Conservation (phyloP, 2,888 invertebrate species). For the Cancer borealis region DNA sequence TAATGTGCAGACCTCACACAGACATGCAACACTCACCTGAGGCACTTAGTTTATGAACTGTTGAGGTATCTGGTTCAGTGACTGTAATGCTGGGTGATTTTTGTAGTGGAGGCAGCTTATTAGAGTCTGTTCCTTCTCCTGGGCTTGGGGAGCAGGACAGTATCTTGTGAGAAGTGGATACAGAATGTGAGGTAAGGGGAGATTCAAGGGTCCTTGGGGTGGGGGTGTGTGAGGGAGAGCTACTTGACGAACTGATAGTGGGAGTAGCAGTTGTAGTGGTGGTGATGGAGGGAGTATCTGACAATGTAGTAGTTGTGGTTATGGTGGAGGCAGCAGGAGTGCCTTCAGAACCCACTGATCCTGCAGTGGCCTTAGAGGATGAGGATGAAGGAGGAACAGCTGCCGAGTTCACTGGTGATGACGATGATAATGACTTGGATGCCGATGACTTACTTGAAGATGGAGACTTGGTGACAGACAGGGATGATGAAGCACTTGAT, state of each 20-base stretch:
- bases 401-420: slow-evolving; percentile 3
- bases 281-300: slow-evolving; percentile 43
- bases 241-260: slow-evolving; percentile 49
- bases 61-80: slow-evolving; percentile 81
- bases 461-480: slow-evolving; percentile 40
- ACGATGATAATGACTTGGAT: slow-evolving; percentile 49
- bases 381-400: neutral
- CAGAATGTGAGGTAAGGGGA: slow-evolving; percentile 46
- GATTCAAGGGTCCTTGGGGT: slow-evolving; percentile 50
- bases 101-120: slow-evolving; percentile 56
- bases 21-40: slow-evolving; percentile 78
- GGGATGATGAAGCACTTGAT: slow-evolving; percentile 15
- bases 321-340: slow-evolving; percentile 14
- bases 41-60: slow-evolving; percentile 79
- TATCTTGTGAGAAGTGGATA: slow-evolving; percentile 61
- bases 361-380: slow-evolving; percentile 57
- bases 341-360: slow-evolving; percentile 57
- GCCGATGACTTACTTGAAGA: slow-evolving; percentile 62
- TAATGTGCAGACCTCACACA: too few species aligned
- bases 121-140: slow-evolving; percentile 47
- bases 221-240: slow-evolving; percentile 26
- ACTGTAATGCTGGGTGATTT: slow-evolving; percentile 79
- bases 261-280: slow-evolving; percentile 52
- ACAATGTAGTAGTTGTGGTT: neutral
- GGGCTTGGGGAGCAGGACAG: slow-evolving; percentile 32